Evolutionary conservation across 2,888 invertebrate species (phyloP), one percentile per base, ranked within the genome.

Genomic region (Nomada flava): DNA sequence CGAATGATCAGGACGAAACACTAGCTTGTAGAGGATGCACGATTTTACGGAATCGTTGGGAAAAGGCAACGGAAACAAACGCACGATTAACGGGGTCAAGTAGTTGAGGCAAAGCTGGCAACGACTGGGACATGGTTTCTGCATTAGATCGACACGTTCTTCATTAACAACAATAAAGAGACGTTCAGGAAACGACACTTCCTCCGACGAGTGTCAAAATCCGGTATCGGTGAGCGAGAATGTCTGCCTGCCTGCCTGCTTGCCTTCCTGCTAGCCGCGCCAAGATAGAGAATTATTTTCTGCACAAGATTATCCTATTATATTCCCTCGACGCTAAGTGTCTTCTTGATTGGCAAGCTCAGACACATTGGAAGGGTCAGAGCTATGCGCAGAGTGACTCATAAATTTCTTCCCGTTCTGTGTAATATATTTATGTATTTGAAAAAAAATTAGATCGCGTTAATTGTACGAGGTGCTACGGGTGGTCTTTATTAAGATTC

Each of bases 61-160:
- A 82, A 79, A 78, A 79, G 52, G 50, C 72, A 23, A 57, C 76
- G 79, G 84, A 84, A 87, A 83, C 68, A 83, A 69, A 72, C 78
- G 79, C 76, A 64, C 89, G 89, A 90, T 91, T 90, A 91, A 90
- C 89, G 91, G 88, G 92, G 91, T 90, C 92, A 90, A 90, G 88
- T 86, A 88, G 88, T 79, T 76, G 65, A 75, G 57, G 75, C 55
- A 65, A 64, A 60, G 69, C 72, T 68, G 52, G 64, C 83, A 74
- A 87, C 76, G 85, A 78, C 78, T 84, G 86, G 83, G 87, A 93
- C 93, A 93, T 82, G 93, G 86, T 92, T 93, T 92, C 91, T 93
- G 92, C 93, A 93, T 93, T 93, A 93, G 91, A 92, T 91, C 90
- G 90, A 92, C 92, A 89, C 89, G 92, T 92, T 92, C 91, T 92